Conservation (phyloP, 1,140 invertebrate genomes). For the Venustaconcha ellipsiformis region DNA sequence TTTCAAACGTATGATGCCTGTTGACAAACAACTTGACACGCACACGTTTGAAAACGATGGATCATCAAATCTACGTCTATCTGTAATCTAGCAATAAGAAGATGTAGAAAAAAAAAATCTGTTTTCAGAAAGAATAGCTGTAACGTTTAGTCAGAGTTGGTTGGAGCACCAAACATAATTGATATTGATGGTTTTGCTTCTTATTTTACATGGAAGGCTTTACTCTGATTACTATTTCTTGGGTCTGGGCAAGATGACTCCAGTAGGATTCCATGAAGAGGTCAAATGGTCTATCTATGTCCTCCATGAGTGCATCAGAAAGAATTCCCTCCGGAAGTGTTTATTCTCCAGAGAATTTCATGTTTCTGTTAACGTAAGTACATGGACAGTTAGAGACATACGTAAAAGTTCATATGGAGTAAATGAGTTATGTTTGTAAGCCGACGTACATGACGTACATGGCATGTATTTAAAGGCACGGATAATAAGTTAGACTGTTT, state of each 20-base stretch:
- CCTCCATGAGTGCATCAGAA: conserved; percentile 41
- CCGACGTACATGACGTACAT: too few species aligned
- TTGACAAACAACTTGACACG: too few species aligned
- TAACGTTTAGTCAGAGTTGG: too few species aligned
- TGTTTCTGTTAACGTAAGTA: conserved; percentile 5
- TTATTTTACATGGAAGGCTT: conserved; percentile 28
- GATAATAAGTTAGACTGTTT: too few species aligned
- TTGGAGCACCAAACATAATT: background rate
- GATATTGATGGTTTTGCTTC: background rate
- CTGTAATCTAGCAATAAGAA: too few species aligned
- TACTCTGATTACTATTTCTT: conserved; percentile 58
- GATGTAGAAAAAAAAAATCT: too few species aligned
- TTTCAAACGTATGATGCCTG: too few species aligned
- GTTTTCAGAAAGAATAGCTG: too few species aligned
- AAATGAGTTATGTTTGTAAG: too few species aligned
- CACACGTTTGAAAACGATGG: background rate
- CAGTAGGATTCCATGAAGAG: conserved; percentile 39
- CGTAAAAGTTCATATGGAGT: background rate
- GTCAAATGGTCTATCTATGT: conserved; percentile 33
- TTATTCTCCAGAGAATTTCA: conserved; percentile 43
- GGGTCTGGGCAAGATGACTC: conserved; percentile 36
- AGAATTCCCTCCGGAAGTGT: conserved; percentile 37
- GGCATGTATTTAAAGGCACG: too few species aligned
- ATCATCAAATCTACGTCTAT: background rate
- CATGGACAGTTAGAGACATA: background rate